Conservation (phyloP, 2,888 invertebrate genomes). For the Dyspetes luteomarginatus region DNA sequence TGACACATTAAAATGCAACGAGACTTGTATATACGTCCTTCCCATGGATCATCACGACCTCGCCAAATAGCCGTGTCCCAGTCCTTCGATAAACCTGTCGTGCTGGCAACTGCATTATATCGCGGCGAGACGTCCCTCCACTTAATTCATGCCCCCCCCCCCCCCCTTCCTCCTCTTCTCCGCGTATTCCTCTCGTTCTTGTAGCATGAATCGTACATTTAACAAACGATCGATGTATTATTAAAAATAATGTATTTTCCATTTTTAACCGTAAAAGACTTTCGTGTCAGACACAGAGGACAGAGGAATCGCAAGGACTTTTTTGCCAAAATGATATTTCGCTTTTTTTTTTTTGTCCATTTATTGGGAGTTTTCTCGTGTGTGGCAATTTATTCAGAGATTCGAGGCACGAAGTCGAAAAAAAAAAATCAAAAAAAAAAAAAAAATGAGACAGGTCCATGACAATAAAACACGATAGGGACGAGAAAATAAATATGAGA, state of each 20-base stretch:
- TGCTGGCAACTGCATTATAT: conserved; percentile 16
- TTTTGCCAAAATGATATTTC: neutral
- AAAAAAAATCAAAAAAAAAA: neutral
- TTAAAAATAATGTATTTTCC: neutral
- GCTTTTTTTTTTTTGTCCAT: neutral
- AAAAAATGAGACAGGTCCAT: too few species aligned
- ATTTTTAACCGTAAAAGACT: neutral
- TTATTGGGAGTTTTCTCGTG: neutral
- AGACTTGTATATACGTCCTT: conserved; percentile 5
- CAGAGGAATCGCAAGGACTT: neutral
- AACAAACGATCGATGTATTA: neutral
- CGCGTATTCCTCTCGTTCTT: neutral
- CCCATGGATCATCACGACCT: conserved; percentile 7
- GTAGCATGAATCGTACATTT: neutral
- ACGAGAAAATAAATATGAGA: too few species aligned
- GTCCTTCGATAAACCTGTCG: conserved; percentile 34
- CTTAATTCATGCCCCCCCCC: conserved; percentile 29
- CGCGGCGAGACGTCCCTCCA: conserved; percentile 5
- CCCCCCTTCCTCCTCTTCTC: neutral
- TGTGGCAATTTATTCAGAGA: too few species aligned
- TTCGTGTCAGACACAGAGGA: neutral
- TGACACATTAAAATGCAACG: neutral
- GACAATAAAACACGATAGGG: too few species aligned
- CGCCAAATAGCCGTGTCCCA: conserved; percentile 16
- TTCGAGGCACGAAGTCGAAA: neutral